Conservation (phyloP, 1,140 invertebrate genomes). For the Adoxophyes honmai region DNA sequence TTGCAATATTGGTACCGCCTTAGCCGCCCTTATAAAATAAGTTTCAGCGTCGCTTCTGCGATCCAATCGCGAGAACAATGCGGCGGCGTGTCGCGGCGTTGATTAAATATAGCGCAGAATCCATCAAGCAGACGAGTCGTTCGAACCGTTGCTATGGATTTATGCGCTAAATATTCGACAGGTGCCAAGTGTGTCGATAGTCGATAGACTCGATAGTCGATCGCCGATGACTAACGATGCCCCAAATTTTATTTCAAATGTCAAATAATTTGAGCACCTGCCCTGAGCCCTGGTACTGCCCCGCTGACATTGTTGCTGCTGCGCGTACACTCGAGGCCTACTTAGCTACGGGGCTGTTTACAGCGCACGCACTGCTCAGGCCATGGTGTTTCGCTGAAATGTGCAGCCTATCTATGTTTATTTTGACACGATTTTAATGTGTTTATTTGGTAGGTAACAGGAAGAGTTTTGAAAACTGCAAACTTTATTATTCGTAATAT, state of each 20-base stretch:
- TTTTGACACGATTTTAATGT: too few species aligned
- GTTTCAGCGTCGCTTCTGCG: slow-evolving; percentile 38
- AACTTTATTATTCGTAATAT: too few species aligned
- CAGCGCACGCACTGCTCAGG: too few species aligned
- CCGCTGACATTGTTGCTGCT: background rate
- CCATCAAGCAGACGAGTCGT: slow-evolving; percentile 59
- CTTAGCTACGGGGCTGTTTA: too few species aligned
- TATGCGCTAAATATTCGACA: slow-evolving; percentile 76
- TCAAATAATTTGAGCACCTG: slow-evolving; percentile 73
- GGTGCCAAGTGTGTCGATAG: slow-evolving; percentile 75
- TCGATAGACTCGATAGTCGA: slow-evolving; percentile 34
- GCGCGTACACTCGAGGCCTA: background rate
- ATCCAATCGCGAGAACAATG: slow-evolving; percentile 64
- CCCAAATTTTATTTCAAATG: slow-evolving; percentile 75
- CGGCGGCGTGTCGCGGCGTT: slow-evolving; percentile 54
- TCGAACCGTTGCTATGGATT: slow-evolving; percentile 71
- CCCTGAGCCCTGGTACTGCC: slow-evolving; percentile 35
- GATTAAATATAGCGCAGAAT: slow-evolving; percentile 75
- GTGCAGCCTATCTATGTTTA: too few species aligned
- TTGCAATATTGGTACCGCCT: slow-evolving; percentile 30
- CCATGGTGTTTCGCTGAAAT: too few species aligned
- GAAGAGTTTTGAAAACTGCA: too few species aligned
- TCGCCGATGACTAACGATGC: slow-evolving; percentile 69
- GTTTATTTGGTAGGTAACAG: too few species aligned
- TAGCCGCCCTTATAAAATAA: slow-evolving; percentile 40